phyloP scores from a whole-genome alignment of 2,113 vertebrate species.

The Mionectes macconnelli region DNA sequence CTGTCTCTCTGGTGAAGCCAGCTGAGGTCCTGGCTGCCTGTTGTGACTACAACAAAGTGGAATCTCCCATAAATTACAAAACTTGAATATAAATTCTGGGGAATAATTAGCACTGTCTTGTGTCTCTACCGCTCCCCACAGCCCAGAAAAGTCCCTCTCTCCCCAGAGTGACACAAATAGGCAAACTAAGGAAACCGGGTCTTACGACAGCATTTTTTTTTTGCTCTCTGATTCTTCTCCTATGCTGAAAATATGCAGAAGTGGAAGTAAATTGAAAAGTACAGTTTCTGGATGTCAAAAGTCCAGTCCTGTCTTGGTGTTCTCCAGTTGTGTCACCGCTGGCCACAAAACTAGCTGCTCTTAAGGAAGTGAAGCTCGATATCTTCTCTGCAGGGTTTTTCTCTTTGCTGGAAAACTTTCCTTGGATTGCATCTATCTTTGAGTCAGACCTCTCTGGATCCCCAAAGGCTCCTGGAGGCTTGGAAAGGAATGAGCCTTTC shows the following conservation, averaged over 20 bases:
- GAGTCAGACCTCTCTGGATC: background rate
- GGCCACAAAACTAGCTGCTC: background rate
- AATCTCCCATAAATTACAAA: background rate
- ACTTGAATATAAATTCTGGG: background rate
- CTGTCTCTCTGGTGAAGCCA: background rate
- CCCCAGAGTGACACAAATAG: background rate
- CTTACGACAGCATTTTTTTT: background rate
- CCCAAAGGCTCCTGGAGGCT: background rate
- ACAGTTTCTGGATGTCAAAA: background rate
- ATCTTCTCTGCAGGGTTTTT: background rate
- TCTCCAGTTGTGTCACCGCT: background rate
- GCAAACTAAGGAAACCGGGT: background rate
- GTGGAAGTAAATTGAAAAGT: background rate
- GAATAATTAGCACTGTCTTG: fast-evolving
- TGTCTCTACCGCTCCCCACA: background rate
- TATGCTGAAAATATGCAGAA: background rate
- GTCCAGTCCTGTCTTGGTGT: background rate
- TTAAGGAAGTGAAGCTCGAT: background rate
- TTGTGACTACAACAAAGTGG: background rate
- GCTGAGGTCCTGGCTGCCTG: background rate
- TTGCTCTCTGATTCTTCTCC: background rate
- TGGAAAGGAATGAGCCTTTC: background rate
- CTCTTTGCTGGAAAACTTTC: background rate
- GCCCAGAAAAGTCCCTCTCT: background rate
- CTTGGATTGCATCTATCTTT: background rate